These are phyloP conservation scores for Lasioglossum morio DNA, from an alignment of 2,888 invertebrate genomes.

Conservation along the genomic window DNA sequence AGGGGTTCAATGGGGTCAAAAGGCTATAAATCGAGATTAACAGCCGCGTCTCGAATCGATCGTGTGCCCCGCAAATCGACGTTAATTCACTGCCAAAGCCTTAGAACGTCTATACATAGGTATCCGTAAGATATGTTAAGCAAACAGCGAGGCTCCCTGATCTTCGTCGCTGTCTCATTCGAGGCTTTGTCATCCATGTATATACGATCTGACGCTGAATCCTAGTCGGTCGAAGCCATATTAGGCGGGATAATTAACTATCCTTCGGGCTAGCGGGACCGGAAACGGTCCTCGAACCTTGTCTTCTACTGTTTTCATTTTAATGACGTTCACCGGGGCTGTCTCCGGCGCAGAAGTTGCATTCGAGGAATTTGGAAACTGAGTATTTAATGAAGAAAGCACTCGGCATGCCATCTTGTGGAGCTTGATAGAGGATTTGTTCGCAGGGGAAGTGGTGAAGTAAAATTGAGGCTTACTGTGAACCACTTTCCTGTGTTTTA, in stretches of 20 bases:
- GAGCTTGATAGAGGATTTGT: not conserved
- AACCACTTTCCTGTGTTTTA: not conserved
- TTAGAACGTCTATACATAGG: conserved; percentile 84
- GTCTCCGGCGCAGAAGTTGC: not conserved
- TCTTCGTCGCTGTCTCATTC: conserved; percentile 37
- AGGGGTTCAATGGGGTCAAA: conserved; percentile 10
- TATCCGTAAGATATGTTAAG: conserved; percentile 67
- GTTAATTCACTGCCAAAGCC: conserved; percentile 84
- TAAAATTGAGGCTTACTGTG: too few species aligned
- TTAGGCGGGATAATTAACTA: conserved; percentile 49
- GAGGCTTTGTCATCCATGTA: conserved; percentile 75
- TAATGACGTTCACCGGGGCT: not conserved
- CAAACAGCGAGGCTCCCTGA: conserved; percentile 34
- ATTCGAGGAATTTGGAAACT: not conserved
- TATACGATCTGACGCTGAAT: conserved; percentile 83
- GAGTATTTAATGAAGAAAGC: not conserved
- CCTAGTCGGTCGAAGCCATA: conserved; percentile 81
- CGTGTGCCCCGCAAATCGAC: conserved; percentile 77
- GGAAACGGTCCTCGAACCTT: not conserved
- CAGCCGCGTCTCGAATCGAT: conserved; percentile 54
- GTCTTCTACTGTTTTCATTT: not conserved
- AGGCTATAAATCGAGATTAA: conserved; percentile 33
- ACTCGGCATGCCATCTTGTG: not conserved
- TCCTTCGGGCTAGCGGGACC: conserved; percentile 11
- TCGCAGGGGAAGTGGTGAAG: not conserved